These are phyloP conservation scores for Chelon labrosus DNA, from an alignment of 2,797 vertebrate species.

Conservation along the genomic window DNA sequence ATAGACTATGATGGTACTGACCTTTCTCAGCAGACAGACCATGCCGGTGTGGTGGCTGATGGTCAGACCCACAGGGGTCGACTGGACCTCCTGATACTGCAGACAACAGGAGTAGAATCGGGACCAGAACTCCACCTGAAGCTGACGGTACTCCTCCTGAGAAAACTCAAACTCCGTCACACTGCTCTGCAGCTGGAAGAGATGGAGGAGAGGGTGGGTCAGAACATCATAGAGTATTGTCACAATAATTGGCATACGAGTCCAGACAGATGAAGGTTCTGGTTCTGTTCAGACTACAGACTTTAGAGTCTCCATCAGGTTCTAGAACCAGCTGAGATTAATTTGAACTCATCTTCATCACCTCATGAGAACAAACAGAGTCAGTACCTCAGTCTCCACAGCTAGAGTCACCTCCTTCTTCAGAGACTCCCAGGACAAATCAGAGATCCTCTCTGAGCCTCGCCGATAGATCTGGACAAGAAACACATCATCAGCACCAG, in stretches of 20 bases:
- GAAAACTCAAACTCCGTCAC: constrained; percentile 94
- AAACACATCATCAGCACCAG: not conserved
- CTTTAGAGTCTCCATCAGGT: too few relatives aligned
- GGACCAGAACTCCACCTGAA: constrained; percentile 97
- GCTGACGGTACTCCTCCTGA: constrained; percentile 92
- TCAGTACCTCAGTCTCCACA: constrained; percentile 91
- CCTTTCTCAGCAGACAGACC: constrained; percentile 93
- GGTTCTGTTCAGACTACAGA: too few relatives aligned
- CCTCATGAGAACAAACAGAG: not conserved
- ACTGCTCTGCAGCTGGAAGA: constrained; percentile 90
- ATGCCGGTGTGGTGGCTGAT: constrained; percentile 87
- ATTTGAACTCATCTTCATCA: too few relatives aligned
- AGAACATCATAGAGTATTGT: too few relatives aligned
- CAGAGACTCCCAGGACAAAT: constrained; percentile 90
- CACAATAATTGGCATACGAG: too few relatives aligned
- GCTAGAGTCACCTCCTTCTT: constrained; percentile 94
- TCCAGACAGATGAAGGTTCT: too few relatives aligned
- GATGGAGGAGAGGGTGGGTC: not conserved
- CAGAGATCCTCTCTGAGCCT: constrained; percentile 84
- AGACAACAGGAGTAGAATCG: constrained; percentile 95
- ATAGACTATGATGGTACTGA: not conserved
- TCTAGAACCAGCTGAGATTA: not conserved
- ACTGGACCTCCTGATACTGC: constrained; percentile 94
- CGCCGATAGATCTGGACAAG: constrained; percentile 90
- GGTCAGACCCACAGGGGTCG: constrained; percentile 89